Evolutionary conservation across 1,140 invertebrate species (phyloP), one percentile per base, ranked within the genome.

Genomic region (Calycopis cecrops): DNA sequence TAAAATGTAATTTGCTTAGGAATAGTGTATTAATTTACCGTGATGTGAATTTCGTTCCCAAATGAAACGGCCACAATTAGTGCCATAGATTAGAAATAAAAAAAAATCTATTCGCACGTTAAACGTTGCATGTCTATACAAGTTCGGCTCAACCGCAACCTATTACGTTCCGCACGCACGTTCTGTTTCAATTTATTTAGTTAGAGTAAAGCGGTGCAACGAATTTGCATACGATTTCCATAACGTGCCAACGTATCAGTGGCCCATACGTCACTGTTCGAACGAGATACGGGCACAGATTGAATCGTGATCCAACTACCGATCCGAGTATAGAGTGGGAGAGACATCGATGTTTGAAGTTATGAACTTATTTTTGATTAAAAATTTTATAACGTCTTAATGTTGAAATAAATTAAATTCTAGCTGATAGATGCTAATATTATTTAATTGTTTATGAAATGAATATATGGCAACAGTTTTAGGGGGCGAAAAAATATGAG

Each of bases 221-320:
- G 61, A 71, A 88, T 88, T 88, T 88, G 85, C 85, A 88, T 88
- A 74, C 71, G 69, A 87, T 88, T 88, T 85, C 79, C 85, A 88
- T 88, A 88, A 78, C 73, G 72, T 62, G 65, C 49, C 44, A 76
- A 72, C 67, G 75, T 84, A 82, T 84, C 83, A 71, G 57, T 59
- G 56, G 67, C 49, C 69, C 72, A 84, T 86, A 84, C 80, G 80
- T 86, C 80, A 86, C 80, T 82, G 72, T 67, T 63, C 50, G 37
- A 51, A 60, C 52, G 65, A 73, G 76, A 82, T 77, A 73, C 60
- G 59, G 53, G 47, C 49, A 3, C 16, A 40, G 56, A 61, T 69
- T 50, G 62, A 57, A 69, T 69, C 65, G 67, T 76, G 74, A 73
- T 78, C 67, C 63, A 71, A 63, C 60, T 59, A 57, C 61, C 58